Conservation (phyloP, 2,113 vertebrate species). For the Nicator chloris region DNA sequence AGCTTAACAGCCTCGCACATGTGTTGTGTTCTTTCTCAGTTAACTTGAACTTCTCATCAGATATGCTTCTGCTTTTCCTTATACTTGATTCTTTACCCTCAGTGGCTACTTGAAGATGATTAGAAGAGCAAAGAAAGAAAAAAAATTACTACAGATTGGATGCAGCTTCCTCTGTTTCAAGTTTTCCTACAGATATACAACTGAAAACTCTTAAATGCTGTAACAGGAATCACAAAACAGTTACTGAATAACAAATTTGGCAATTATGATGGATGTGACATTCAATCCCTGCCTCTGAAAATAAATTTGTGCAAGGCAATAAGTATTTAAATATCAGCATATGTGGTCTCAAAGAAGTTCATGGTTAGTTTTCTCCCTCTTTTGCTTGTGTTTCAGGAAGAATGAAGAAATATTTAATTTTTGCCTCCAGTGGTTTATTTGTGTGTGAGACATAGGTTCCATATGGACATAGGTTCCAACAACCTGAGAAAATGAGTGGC, state of each 20-base stretch:
- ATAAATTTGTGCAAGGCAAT: background rate
- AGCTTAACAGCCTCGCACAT: fast-evolving
- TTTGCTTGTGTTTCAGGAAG: background rate
- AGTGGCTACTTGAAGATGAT: background rate
- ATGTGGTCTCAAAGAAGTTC: background rate
- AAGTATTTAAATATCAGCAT: background rate
- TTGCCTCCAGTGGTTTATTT: background rate
- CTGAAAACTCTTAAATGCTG: background rate
- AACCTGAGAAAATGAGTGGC: background rate
- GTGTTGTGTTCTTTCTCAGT: background rate
- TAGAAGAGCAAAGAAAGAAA: background rate
- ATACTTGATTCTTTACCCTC: background rate
- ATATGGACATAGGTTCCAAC: background rate
- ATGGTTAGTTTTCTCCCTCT: background rate
- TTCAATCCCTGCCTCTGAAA: background rate
- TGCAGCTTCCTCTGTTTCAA: background rate
- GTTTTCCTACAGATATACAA: background rate
- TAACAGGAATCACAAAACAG: background rate
- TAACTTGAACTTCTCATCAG: background rate
- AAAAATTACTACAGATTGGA: background rate
- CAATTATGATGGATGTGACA: background rate
- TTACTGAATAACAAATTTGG: background rate
- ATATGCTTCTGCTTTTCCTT: background rate
- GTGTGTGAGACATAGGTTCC: background rate
- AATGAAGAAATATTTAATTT: background rate